Evolutionary conservation across 2,113 vertebrate species (phyloP).

Genomic region (Mesocricetus auratus): DNA sequence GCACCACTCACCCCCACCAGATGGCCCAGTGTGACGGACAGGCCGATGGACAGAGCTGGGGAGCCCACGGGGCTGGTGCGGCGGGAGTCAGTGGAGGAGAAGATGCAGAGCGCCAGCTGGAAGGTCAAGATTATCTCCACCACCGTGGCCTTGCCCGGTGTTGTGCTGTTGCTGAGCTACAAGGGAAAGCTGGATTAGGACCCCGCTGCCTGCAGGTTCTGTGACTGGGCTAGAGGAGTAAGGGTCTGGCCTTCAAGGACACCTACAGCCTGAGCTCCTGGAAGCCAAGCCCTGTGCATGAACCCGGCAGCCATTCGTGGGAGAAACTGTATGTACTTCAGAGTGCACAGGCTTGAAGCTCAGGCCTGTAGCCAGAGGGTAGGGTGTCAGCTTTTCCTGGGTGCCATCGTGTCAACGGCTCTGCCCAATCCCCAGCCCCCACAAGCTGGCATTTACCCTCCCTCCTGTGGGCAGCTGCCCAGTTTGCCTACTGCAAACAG

Average conservation of each 20-base stretch:
- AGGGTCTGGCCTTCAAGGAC: not conserved
- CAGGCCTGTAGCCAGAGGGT: conserved; percentile 31
- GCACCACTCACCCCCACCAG: conserved; percentile 89
- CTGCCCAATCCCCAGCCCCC: conserved; percentile 59
- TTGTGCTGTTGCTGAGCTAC: conserved; percentile 86
- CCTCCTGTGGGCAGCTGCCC: conserved; percentile 74
- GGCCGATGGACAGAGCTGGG: conserved; percentile 86
- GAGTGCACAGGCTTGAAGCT: not conserved
- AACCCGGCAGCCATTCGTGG: not conserved
- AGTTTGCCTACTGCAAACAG: conserved; percentile 68
- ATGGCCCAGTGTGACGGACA: conserved; percentile 89
- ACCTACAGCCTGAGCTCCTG: not conserved
- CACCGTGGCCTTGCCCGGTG: conserved; percentile 85
- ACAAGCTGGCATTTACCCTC: conserved; percentile 67
- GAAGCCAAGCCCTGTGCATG: not conserved
- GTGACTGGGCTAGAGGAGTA: not conserved
- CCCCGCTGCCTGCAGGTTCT: not conserved
- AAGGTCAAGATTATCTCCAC: conserved; percentile 90
- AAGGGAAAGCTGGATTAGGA: not conserved
- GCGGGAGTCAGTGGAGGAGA: conserved; percentile 86
- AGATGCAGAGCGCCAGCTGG: conserved; percentile 89
- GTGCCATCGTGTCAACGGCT: conserved; percentile 23
- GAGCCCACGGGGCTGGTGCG: conserved; percentile 83
- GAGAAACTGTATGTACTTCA: not conserved
- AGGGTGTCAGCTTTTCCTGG: conserved; percentile 45